phyloP scores from a whole-genome alignment of 2,113 vertebrate species.

The Daubentonia madagascariensis region DNA sequence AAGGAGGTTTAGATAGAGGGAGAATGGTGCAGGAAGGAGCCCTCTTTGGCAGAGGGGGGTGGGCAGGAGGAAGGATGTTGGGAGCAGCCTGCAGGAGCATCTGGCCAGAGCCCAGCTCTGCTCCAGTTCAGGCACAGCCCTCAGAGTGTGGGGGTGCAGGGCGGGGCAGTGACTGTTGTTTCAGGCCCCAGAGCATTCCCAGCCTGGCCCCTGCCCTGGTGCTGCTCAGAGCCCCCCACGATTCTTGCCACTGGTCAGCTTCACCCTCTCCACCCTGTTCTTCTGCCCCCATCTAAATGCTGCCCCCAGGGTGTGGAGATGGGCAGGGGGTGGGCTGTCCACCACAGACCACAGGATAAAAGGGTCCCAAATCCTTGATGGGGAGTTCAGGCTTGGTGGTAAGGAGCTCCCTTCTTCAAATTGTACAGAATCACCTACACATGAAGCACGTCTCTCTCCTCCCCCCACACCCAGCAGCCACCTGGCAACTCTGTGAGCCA shows the following conservation, averaged over 20 bases:
- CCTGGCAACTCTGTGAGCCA: not conserved
- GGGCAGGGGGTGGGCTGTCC: not conserved
- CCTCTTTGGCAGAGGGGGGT: not conserved
- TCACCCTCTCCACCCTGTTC: not conserved
- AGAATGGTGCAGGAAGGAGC: not conserved
- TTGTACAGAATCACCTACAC: not conserved
- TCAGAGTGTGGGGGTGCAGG: too few species aligned
- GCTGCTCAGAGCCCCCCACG: not conserved
- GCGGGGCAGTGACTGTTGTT: not conserved
- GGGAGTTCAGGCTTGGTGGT: not conserved
- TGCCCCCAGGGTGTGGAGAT: too few species aligned
- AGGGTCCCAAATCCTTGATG: not conserved
- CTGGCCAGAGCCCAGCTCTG: not conserved
- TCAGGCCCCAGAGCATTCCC: not conserved
- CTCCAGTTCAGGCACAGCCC: not conserved
- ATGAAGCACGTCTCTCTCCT: too few species aligned
- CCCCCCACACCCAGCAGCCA: not conserved
- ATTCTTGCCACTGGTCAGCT: too few species aligned
- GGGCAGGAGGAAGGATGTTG: not conserved
- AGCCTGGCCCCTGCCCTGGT: not conserved
- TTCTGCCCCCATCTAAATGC: not conserved
- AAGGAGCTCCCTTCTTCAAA: not conserved
- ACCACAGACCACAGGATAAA: not conserved
- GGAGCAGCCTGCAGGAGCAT: not conserved
- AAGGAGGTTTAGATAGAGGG: not conserved